Percentiles rank a stretch among this genome's conserved stretches.
These are phyloP conservation scores for Semicossyphus pulcher DNA, from an alignment of 2,113 vertebrate species.

Conservation along the genomic window DNA sequence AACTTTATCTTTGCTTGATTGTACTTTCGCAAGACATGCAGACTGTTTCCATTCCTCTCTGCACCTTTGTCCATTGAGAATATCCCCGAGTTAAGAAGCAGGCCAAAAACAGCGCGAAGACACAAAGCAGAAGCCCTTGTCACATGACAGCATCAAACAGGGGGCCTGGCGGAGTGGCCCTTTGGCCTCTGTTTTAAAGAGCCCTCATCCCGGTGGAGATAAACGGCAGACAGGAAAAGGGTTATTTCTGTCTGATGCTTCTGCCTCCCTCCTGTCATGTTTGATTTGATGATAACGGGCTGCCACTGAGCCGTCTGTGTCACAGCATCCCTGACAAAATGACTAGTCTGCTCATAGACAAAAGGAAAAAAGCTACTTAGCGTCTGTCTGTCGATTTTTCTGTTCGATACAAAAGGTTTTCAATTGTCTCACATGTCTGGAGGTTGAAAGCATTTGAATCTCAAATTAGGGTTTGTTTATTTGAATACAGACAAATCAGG, in stretches of 20 bases:
- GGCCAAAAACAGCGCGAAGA: slow-evolving; percentile 71
- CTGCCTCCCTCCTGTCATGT: slow-evolving; percentile 72
- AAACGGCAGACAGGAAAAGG: slow-evolving; percentile 66
- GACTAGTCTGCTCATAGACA: slow-evolving; percentile 49
- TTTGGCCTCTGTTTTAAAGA: slow-evolving; percentile 68
- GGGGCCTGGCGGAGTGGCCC: slow-evolving; percentile 46
- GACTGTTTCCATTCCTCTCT: background rate
- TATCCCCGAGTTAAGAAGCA: slow-evolving; percentile 68
- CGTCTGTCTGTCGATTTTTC: slow-evolving; percentile 36
- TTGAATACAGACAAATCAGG: slow-evolving; percentile 74
- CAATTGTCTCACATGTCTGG: slow-evolving; percentile 69
- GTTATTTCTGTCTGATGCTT: slow-evolving; percentile 74
- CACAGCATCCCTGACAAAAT: slow-evolving; percentile 63
- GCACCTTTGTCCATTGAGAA: slow-evolving; percentile 34
- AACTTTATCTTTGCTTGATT: background rate
- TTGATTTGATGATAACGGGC: slow-evolving; percentile 78
- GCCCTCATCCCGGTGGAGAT: slow-evolving; percentile 66
- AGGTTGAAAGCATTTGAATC: slow-evolving; percentile 70
- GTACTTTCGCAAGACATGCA: background rate
- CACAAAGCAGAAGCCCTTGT: slow-evolving; percentile 70
- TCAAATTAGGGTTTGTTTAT: slow-evolving; percentile 72
- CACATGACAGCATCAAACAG: slow-evolving; percentile 69
- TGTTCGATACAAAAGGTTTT: slow-evolving; percentile 62
- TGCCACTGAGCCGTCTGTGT: slow-evolving; percentile 58
- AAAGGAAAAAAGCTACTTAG: slow-evolving; percentile 55